Conservation (phyloP, 2,113 vertebrate genomes). For the Python bivittatus region DNA sequence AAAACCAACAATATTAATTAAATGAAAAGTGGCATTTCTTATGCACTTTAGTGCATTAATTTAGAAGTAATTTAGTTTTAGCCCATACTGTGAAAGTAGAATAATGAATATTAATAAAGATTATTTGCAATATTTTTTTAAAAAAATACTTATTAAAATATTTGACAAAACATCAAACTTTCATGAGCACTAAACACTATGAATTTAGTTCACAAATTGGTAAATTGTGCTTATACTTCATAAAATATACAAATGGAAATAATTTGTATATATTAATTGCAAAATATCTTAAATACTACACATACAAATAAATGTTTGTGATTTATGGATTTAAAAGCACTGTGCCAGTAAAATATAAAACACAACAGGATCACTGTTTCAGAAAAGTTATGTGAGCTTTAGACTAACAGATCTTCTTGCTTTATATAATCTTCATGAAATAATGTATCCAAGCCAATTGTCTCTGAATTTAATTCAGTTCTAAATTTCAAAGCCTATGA, state of each 20-base stretch:
- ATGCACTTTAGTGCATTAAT: slow-evolving; percentile 6
- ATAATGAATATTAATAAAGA: background rate
- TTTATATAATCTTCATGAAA: background rate
- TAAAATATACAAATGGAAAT: background rate
- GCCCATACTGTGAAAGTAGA: background rate
- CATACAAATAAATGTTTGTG: background rate
- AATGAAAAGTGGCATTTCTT: background rate
- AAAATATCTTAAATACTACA: background rate
- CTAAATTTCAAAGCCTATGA: background rate
- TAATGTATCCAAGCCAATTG: background rate
- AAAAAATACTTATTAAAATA: background rate
- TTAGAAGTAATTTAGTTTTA: background rate
- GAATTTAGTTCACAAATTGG: background rate
- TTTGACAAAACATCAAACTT: background rate
- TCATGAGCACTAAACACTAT: background rate
- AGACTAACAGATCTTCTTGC: background rate
- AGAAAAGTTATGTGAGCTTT: background rate
- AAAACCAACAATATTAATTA: background rate
- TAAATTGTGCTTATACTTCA: background rate
- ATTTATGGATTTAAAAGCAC: background rate
- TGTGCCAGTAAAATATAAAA: background rate
- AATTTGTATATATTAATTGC: background rate
- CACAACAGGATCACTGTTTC: background rate
- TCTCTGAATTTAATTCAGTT: too few relatives aligned
- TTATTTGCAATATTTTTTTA: background rate